Base-by-base conservation (phyloP, 2,888 invertebrate species). In the Clusia tigrina region DNA sequence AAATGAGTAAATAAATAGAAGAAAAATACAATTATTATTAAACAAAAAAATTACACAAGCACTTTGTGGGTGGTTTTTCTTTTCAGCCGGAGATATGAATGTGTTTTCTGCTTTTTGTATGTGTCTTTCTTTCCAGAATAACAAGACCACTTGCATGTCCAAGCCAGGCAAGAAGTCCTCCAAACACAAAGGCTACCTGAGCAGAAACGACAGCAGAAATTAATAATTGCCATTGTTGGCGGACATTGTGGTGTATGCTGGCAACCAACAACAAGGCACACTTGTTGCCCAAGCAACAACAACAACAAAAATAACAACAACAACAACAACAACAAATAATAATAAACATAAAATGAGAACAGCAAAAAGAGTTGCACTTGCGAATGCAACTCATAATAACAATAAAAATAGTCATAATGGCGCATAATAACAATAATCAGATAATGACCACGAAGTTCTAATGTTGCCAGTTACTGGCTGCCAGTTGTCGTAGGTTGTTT, bases 391-490 rank as follows among this genome's bases (percentile, higher is more conserved):
- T 42, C 42, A n/a, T n/a, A 48, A 48, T 48, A 48, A 48, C 22
- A 48, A 48, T 48, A 48, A 48, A 48, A 48, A 22, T 22, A 53
- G 32, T 42, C 24, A 38, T 42, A 54, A 53, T 54, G 54, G 25
- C 42, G 20, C 15, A 58, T 58, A 58, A 58, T 58, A 54, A 58
- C 58, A 54, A 58, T 46, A 52, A 63, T 54, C 62, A 58, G 62
- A 63, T 63, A 58, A 63, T 62, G 54, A 58, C 62, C 62, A 63
- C 62, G 62, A 63, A 58, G 25, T 54, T 54, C 46, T 42, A 54
- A 54, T 54, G 24, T 57, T 26, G 24, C 25, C 5, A n/a, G n/a
- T n/a, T n/a, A n/a, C n/a, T n/a, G n/a, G n/a, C n/a, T n/a, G n/a
- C n/a, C n/a, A n/a, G n/a, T n/a, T n/a, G n/a, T n/a, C n/a, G n/a